Evolutionary conservation across 1,140 invertebrate species (phyloP).

Genomic region (Aricia agestis): DNA sequence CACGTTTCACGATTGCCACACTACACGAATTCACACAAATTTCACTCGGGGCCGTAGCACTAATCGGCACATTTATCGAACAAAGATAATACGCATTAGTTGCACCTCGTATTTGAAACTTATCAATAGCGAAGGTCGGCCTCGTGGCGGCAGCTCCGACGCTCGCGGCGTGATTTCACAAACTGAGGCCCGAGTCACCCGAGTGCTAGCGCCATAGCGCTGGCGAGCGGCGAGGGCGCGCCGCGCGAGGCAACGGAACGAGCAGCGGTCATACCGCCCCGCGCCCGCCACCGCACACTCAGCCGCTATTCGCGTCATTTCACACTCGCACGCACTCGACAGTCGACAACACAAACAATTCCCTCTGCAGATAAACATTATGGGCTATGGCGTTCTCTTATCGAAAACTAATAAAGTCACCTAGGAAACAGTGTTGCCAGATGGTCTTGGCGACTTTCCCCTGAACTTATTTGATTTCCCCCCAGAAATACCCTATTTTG

Average conservation of each 20-base stretch:
- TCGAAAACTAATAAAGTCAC: too few species aligned
- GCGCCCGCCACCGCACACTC: slow-evolving; percentile 32
- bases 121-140: slow-evolving; percentile 42
- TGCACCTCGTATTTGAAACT: slow-evolving; percentile 38
- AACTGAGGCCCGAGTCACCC: slow-evolving; percentile 42
- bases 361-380: slow-evolving; percentile 24
- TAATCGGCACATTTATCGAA: slow-evolving; percentile 63
- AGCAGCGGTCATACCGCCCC: slow-evolving; percentile 38
- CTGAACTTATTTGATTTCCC: too few species aligned
- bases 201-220: neutral
- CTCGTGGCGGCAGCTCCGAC: slow-evolving; percentile 62
- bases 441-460: too few species aligned
- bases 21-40: slow-evolving; percentile 13
- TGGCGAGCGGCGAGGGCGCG: neutral
- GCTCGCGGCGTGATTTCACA: slow-evolving; percentile 48
- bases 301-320: slow-evolving; percentile 67
- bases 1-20: slow-evolving; percentile 5
- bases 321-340: slow-evolving; percentile 53
- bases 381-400: slow-evolving; percentile 24
- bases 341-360: slow-evolving; percentile 66
- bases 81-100: slow-evolving; percentile 60
- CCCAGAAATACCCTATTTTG: too few species aligned
- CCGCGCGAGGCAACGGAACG: slow-evolving; percentile 28
- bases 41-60: slow-evolving; percentile 38
- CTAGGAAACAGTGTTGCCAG: too few species aligned